Conservation (phyloP, 2,113 vertebrate genomes). For the Periophthalmus modestus region DNA sequence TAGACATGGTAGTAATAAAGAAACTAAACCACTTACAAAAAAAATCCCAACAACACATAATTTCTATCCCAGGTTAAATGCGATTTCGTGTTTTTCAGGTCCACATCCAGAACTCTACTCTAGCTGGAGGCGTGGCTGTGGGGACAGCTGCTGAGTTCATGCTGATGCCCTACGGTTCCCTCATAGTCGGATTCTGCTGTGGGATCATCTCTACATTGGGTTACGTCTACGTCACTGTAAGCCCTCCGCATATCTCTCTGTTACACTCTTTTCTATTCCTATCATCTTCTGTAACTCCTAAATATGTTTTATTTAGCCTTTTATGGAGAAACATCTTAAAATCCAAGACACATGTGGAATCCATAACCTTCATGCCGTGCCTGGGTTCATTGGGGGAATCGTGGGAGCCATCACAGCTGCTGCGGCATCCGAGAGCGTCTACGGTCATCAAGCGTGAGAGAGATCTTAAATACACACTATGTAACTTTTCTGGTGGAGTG, state of each 20-base stretch:
- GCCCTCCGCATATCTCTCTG: not conserved
- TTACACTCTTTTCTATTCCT: not conserved
- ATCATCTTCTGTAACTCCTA: not conserved
- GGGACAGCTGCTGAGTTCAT: constrained; percentile 95
- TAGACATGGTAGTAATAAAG: constrained; percentile 86
- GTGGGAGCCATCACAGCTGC: constrained; percentile 92
- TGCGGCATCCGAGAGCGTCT: constrained; percentile 72
- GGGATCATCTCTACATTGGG: constrained; percentile 89
- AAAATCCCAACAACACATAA: not conserved
- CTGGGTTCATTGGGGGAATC: constrained; percentile 90
- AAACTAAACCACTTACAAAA: no score
- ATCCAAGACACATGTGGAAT: constrained; percentile 96
- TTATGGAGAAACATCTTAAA: constrained; percentile 85
- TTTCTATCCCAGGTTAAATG: no score
- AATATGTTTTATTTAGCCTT: constrained; percentile 75
- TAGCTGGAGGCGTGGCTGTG: constrained; percentile 92
- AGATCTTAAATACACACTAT: not conserved
- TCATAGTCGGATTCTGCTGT: constrained; percentile 89
- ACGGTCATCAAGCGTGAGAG: constrained; percentile 83
- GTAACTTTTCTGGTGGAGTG: no score
- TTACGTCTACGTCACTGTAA: constrained; percentile 82
- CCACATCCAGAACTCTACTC: constrained; percentile 94
- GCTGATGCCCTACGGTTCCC: constrained; percentile 89
- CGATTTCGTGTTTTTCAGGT: constrained; percentile 74
- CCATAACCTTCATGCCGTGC: constrained; percentile 96